These are phyloP conservation scores for Bedellia somnulentella DNA, from an alignment of 2,888 invertebrate species.

Conservation along the genomic window DNA sequence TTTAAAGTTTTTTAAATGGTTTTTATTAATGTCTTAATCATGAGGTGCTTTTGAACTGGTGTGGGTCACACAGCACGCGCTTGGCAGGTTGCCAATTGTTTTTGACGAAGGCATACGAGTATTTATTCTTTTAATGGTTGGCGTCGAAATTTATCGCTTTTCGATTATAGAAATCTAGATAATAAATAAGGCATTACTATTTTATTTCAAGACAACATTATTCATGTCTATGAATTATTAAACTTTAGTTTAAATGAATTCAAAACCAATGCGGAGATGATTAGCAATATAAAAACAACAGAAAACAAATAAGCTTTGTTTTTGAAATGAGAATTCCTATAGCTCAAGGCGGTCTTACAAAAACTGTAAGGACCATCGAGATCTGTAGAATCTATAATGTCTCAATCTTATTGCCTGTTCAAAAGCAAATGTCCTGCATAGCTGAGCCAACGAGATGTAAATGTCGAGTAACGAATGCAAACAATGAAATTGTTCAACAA, in stretches of 20 bases:
- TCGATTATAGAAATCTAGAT: conserved; percentile 20
- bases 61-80: neutral
- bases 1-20: conserved; percentile 4
- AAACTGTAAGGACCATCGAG: conserved; percentile 28
- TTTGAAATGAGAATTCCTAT: neutral
- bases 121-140: conserved; percentile 18
- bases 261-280: too few relatives aligned
- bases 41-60: conserved; percentile 3
- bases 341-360: conserved; percentile 14
- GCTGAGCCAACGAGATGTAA: conserved; percentile 23
- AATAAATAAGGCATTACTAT: too few relatives aligned
- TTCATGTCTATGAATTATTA: too few relatives aligned
- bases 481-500: conserved; percentile 32
- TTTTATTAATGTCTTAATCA: conserved; percentile 10
- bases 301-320: too few relatives aligned
- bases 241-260: too few relatives aligned
- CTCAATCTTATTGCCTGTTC: conserved; percentile 28
- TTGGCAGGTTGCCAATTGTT: conserved; percentile 6
- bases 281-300: too few relatives aligned
- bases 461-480: conserved; percentile 26
- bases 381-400: conserved; percentile 22
- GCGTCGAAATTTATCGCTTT: conserved; percentile 17
- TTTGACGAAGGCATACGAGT: conserved; percentile 12
- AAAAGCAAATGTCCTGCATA: conserved; percentile 19
- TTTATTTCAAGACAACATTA: too few relatives aligned